phyloP scores from a whole-genome alignment of 2,888 invertebrate species.

The Drosophila meridionalis region DNA sequence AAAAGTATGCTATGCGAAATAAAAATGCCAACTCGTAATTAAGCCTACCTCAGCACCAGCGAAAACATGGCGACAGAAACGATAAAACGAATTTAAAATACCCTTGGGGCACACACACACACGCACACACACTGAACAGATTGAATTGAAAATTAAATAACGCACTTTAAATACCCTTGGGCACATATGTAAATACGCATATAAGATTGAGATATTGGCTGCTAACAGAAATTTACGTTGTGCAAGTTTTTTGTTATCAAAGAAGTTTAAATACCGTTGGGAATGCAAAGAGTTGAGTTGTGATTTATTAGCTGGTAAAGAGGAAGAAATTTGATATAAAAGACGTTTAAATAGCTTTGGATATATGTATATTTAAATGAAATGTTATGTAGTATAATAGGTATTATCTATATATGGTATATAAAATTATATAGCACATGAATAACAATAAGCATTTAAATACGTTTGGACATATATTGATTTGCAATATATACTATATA shows the following conservation, averaged over 20 bases:
- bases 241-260: background rate
- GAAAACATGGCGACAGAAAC: slow-evolving; percentile 2
- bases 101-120: background rate
- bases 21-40: slow-evolving; percentile 49
- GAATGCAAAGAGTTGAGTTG: background rate
- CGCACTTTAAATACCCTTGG: slow-evolving; percentile 1
- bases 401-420: no score
- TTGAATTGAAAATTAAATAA: background rate
- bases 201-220: background rate
- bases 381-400: no score
- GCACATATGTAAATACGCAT: background rate
- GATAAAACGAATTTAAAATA: slow-evolving; percentile 11
- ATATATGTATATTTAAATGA: no score
- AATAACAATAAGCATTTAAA: no score
- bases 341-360: background rate
- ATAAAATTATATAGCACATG: no score
- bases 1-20: slow-evolving; percentile 63
- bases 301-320: background rate
- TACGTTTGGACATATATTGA: no score
- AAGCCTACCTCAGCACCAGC: slow-evolving; percentile 32
- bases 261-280: background rate
- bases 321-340: background rate
- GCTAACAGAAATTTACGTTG: background rate
- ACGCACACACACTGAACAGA: background rate
- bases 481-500: no score